A percentile compares a stretch with the other conserved stretches of the same genome.
Conservation (phyloP, 1,140 invertebrate species). For the Charaxes varanes region DNA sequence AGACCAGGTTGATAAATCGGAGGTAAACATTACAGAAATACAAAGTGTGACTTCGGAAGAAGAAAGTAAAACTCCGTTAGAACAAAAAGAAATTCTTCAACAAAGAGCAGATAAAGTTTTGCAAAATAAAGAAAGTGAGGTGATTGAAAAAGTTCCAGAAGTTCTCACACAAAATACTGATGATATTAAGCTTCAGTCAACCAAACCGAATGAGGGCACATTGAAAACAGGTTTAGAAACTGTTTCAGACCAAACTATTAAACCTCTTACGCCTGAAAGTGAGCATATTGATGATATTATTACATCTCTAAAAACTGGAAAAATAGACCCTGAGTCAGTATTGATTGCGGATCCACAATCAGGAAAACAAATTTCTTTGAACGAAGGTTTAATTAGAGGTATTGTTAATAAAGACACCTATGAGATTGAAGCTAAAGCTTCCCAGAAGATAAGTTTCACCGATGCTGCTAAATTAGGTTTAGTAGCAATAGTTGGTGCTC, state of each 20-base stretch:
- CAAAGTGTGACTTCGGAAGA: neutral
- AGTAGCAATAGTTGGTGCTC: slow-evolving; percentile 81
- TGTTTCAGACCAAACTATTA: neutral
- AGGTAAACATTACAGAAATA: too few relatives aligned
- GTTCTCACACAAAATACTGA: too few relatives aligned
- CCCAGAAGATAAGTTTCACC: slow-evolving; percentile 79
- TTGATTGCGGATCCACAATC: slow-evolving; percentile 84
- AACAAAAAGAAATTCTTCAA: too few relatives aligned
- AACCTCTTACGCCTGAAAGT: slow-evolving; percentile 13
- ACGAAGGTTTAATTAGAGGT: slow-evolving; percentile 85
- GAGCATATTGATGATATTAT: slow-evolving; percentile 77
- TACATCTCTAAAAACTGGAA: slow-evolving; percentile 80
- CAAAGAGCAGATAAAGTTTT: too few relatives aligned
- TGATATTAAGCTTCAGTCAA: too few relatives aligned
- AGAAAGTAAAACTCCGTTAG: slow-evolving; percentile 1
- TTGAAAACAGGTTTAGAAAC: neutral
- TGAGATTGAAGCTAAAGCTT: slow-evolving; percentile 78
- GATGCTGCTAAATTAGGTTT: slow-evolving; percentile 86
- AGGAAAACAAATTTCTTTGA: slow-evolving; percentile 80
- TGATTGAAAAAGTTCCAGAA: too few relatives aligned
- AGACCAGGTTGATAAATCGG: slow-evolving; percentile 33
- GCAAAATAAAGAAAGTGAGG: too few relatives aligned
- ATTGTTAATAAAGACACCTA: slow-evolving; percentile 85
- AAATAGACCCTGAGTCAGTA: slow-evolving; percentile 79
- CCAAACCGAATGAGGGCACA: too few relatives aligned